phyloP scores from a whole-genome alignment of 2,888 invertebrate species.

The Latrodectus hesperus region DNA sequence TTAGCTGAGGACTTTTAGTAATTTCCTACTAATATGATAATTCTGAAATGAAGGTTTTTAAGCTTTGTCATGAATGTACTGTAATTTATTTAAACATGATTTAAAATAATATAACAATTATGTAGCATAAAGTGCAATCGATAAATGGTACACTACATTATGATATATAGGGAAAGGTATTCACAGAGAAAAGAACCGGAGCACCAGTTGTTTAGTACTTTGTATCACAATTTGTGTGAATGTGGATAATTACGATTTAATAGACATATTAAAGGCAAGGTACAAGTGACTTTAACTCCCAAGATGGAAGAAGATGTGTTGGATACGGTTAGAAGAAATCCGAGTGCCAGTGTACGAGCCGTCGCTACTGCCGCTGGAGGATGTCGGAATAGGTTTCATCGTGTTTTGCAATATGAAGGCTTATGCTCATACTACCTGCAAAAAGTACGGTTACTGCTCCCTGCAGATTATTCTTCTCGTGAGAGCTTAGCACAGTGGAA shows the following conservation, averaged over 20 bases:
- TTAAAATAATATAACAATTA: too few species aligned
- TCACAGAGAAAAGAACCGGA: slow-evolving; percentile 14
- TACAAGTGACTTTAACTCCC: not conserved
- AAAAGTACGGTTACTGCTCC: not conserved
- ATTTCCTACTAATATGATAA: too few species aligned
- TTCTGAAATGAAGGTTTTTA: too few species aligned
- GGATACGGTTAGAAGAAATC: not conserved
- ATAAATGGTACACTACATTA: too few species aligned
- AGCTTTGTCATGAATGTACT: too few species aligned
- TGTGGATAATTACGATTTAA: slow-evolving; percentile 10
- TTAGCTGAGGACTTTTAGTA: too few species aligned
- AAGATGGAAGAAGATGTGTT: not conserved
- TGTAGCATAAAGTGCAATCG: too few species aligned
- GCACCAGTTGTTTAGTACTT: not conserved
- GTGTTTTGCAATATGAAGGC: not conserved
- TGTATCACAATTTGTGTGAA: slow-evolving; percentile 12
- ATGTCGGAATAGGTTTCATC: not conserved
- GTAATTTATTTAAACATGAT: not conserved
- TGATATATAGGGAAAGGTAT: too few species aligned
- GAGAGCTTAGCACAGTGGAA: not conserved
- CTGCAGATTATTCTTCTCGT: not conserved
- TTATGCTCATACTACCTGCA: not conserved
- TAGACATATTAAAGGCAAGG: not conserved
- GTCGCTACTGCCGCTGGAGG: slow-evolving; percentile 7
- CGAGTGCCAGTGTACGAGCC: too few species aligned